Evolutionary conservation across 1,140 invertebrate species (phyloP), one percentile per base, ranked within the genome.

Genomic region (Wasmannia auropunctata): DNA sequence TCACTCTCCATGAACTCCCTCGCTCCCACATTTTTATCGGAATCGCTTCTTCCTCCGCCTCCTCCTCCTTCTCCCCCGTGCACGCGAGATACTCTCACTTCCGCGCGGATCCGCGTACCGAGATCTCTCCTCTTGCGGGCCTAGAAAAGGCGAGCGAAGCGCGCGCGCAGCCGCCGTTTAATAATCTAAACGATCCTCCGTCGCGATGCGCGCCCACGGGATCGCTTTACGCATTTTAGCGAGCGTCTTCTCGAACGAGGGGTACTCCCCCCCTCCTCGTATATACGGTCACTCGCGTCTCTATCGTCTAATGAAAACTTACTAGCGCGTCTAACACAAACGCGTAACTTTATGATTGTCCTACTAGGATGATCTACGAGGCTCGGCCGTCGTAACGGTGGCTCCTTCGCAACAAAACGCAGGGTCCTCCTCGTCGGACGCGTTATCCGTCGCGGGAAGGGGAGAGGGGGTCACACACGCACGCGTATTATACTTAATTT

Each of bases 341-440:
- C 54, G 62, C 37, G 84, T 62, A 86, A 85, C 69, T 46, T 62
- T 85, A 81, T 91, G 91, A 90, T 91, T 91, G 91, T 91, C 87
- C 91, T 91, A 92, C 87, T 62, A 74, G 58, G 77, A 79, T 86
- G 63, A 62, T 56, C 74, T 80, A 87, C 43, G 85, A 72, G 58
- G 63, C 63, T 70, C 28, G 28, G 70, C 67, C 46, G 16, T 77
- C 46, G 28, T 14, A 8, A 34, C 25, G 54, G 60, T 56, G 58
- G 31, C 22, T 87, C n/a, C 62, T 76, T 8, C 40, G 46, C 31
- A n/a, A 58, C 31, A 3, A 70, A 46, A 8, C 22, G 16, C 43
- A 22, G 49, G 7, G 10, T 31, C 69, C 14, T 79, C 31, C n/a
- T 31, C 14, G 34, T 72, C n/a, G 22, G 40, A 5, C 31, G 40